Conservation (phyloP, 1,140 invertebrate species). For the Zophobas atratus region DNA sequence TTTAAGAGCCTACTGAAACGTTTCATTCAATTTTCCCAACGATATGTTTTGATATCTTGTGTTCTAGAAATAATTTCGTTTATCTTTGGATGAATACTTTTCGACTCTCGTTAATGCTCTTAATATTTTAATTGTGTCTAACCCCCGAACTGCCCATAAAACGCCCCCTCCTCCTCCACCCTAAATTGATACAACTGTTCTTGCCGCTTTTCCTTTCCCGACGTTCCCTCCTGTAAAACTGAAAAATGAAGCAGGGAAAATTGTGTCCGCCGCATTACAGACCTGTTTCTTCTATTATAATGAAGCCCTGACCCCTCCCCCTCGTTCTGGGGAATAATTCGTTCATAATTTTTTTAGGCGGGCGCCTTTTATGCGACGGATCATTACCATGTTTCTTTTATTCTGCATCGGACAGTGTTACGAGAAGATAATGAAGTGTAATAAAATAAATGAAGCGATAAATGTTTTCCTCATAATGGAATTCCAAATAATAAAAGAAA, state of each 20-base stretch:
- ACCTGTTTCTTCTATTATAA: constrained; percentile 6
- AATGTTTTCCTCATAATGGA: constrained; percentile 38
- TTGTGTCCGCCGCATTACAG: background rate
- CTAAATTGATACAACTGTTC: too few relatives aligned
- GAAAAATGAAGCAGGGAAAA: background rate
- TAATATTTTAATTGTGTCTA: too few relatives aligned
- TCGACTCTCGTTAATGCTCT: too few relatives aligned
- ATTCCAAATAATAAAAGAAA: constrained; percentile 38
- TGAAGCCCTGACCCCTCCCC: constrained; percentile 9
- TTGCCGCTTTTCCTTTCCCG: too few relatives aligned
- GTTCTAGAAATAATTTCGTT: too few relatives aligned
- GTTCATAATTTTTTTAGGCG: constrained; percentile 8
- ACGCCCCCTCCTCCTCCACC: too few relatives aligned
- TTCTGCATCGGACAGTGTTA: constrained; percentile 21
- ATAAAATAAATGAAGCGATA: constrained; percentile 42
- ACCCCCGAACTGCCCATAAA: too few relatives aligned
- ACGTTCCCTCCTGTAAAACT: background rate
- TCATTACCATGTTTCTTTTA: constrained; percentile 40
- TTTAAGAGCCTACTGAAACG: too few relatives aligned
- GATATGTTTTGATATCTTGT: too few relatives aligned
- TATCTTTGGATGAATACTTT: too few relatives aligned
- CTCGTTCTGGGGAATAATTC: constrained; percentile 13
- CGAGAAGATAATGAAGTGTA: constrained; percentile 29
- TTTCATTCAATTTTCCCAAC: too few relatives aligned
- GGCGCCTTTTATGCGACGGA: constrained; percentile 17